Conservation (phyloP, 2,888 invertebrate species). For the Furcula furcula region DNA sequence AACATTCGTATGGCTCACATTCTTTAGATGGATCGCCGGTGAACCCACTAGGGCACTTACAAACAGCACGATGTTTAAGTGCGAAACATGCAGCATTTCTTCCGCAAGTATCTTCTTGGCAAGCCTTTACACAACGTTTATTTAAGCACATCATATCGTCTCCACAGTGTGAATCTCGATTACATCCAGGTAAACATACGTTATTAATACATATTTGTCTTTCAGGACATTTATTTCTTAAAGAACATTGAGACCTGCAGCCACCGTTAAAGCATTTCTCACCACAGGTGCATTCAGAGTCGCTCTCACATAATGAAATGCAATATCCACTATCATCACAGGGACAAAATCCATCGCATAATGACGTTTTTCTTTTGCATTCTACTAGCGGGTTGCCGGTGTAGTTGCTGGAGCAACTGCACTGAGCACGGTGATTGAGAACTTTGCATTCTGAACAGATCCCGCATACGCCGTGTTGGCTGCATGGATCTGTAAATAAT, state of each 20-base stretch:
- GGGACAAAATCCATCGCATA: slow-evolving; percentile 89
- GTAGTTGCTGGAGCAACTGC: slow-evolving; percentile 91
- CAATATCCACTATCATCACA: slow-evolving; percentile 93
- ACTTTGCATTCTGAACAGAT: slow-evolving; percentile 92
- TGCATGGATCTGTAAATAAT: slow-evolving; percentile 86
- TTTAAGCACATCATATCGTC: slow-evolving; percentile 87
- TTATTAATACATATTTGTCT: slow-evolving; percentile 89
- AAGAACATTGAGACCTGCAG: slow-evolving; percentile 87
- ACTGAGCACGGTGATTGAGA: slow-evolving; percentile 91
- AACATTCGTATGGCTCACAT: slow-evolving; percentile 90
- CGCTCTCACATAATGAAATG: slow-evolving; percentile 84
- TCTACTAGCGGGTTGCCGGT: slow-evolving; percentile 91
- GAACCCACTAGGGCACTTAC: slow-evolving; percentile 93
- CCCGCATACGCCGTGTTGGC: slow-evolving; percentile 87
- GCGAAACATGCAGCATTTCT: slow-evolving; percentile 90
- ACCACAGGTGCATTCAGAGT: slow-evolving; percentile 90
- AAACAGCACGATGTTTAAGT: slow-evolving; percentile 90
- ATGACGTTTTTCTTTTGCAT: slow-evolving; percentile 86
- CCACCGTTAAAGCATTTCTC: slow-evolving; percentile 88
- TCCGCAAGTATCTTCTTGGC: slow-evolving; percentile 87
- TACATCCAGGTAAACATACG: slow-evolving; percentile 90
- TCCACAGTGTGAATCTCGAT: slow-evolving; percentile 89
- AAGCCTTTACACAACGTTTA: slow-evolving; percentile 86
- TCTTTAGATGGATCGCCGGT: slow-evolving; percentile 90
- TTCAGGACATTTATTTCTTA: slow-evolving; percentile 86